Evolutionary conservation across 2,888 invertebrate genomes (phyloP), one percentile per base, ranked within the genome.

Genomic region (Elysia crispata): DNA sequence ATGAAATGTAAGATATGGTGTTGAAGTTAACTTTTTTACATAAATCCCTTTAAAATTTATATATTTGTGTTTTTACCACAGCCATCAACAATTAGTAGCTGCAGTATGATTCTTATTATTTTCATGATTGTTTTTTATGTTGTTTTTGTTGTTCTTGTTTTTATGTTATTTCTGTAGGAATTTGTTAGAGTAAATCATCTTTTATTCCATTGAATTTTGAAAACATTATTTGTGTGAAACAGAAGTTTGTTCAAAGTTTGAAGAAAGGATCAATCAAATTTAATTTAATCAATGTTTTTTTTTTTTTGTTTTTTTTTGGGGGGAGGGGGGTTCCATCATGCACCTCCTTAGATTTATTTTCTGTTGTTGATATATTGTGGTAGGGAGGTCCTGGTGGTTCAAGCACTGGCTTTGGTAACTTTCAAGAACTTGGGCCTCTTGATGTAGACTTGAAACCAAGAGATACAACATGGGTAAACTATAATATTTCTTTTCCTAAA

Each of bases 361-460:
- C 41, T 41, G 11, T 6, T 41, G 3, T 41, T 11, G 11, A 6
- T 41, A 3, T 41, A 6, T 41, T 41, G 41, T 81, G 84, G 64
- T 82, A 97, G 94, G 97, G 97, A 5, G 97, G 97, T 0, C 97
- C 97, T 0, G 97, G 95, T 85, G 95, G 94, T 0, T 96, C 96
- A 0, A 95, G 95, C 8, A 95, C 96, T 0, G 96, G 95, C 0
- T 95, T 95, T 89, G 97, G 97, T n/a, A 97, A 97, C 91, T 97
- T 97, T 89, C 94, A 95, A 82, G 96, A 97, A 89, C 91, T 97
- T 31, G 97, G 97, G 0, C 96, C 97, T 0, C 91, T 95, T 31
- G 95, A 95, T 88, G 89, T 94, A 0, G 92, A 95, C 81, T 92
- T 95, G 31, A 93, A 94, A n/a, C 93, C 94, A n/a, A 94, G 96